Evolutionary conservation across 2,888 invertebrate genomes (phyloP).

Genomic region (Phlogophora meticulosa): DNA sequence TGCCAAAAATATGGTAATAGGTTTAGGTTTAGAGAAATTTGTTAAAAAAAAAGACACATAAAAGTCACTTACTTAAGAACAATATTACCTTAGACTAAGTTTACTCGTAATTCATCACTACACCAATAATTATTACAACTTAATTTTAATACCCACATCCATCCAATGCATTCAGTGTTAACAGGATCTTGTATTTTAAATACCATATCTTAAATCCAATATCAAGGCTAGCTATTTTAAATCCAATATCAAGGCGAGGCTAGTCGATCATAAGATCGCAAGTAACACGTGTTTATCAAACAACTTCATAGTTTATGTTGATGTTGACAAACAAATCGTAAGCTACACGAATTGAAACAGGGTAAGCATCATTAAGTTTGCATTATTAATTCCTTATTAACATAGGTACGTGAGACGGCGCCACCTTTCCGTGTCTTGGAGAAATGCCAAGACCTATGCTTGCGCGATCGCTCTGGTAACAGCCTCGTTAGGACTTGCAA

Average conservation of each 20-base stretch:
- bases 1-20: not conserved
- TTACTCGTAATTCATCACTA: no score
- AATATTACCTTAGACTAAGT: no score
- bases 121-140: no score
- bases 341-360: slow-evolving; percentile 26
- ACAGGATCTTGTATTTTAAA: not conserved
- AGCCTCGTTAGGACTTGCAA: slow-evolving; percentile 96
- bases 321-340: slow-evolving; percentile 46
- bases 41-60: no score
- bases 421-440: slow-evolving; percentile 97
- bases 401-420: slow-evolving; percentile 94
- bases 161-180: no score
- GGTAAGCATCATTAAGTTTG: slow-evolving; percentile 21
- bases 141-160: no score
- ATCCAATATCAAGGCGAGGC: slow-evolving; percentile 45
- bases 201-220: no score
- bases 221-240: no score
- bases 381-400: slow-evolving; percentile 46
- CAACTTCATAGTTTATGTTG: slow-evolving; percentile 2
- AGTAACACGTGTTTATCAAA: slow-evolving; percentile 20
- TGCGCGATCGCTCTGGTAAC: slow-evolving; percentile 95
- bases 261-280: not conserved
- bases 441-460: slow-evolving; percentile 96
- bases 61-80: no score
- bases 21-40: no score